phyloP scores from a whole-genome alignment of 2,888 invertebrate genomes.

The Tenthredo mesomela region DNA sequence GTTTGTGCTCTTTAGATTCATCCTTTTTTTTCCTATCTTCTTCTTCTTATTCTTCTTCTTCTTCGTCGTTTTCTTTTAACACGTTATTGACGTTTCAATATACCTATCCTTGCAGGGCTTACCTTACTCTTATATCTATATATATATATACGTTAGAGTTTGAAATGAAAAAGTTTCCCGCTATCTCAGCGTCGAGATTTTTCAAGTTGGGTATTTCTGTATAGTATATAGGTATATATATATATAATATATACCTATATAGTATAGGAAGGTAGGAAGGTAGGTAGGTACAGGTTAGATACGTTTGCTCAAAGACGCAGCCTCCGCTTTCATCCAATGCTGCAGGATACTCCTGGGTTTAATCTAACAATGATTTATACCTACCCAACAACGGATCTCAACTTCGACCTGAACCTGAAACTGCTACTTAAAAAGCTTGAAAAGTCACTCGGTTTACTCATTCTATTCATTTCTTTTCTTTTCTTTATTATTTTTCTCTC shows the following conservation, averaged over 20 bases:
- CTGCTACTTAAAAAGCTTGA: conserved; percentile 59
- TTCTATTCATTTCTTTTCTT: conserved; percentile 54
- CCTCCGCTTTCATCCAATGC: conserved; percentile 40
- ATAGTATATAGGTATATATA: neutral
- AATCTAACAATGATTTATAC: conserved; percentile 77
- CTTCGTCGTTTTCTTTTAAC: neutral
- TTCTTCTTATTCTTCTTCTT: neutral
- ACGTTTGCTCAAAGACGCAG: conserved; percentile 37
- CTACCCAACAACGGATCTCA: conserved; percentile 69
- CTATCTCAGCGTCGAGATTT: neutral
- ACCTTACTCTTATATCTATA: neutral
- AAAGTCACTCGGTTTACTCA: conserved; percentile 63
- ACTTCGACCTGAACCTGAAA: conserved; percentile 42
- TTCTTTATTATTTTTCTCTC: neutral
- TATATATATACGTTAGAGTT: conserved; percentile 5
- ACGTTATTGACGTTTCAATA: neutral
- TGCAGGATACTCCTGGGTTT: conserved; percentile 68
- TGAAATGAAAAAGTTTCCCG: neutral
- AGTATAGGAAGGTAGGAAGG: neutral
- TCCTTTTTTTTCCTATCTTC: neutral
- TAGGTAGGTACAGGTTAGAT: neutral
- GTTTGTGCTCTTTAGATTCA: neutral
- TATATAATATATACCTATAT: too few species aligned
- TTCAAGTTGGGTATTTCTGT: neutral
- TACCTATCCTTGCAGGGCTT: neutral